phyloP scores from a whole-genome alignment of 2,113 vertebrate species.

The Ceyx cyanopectus region DNA sequence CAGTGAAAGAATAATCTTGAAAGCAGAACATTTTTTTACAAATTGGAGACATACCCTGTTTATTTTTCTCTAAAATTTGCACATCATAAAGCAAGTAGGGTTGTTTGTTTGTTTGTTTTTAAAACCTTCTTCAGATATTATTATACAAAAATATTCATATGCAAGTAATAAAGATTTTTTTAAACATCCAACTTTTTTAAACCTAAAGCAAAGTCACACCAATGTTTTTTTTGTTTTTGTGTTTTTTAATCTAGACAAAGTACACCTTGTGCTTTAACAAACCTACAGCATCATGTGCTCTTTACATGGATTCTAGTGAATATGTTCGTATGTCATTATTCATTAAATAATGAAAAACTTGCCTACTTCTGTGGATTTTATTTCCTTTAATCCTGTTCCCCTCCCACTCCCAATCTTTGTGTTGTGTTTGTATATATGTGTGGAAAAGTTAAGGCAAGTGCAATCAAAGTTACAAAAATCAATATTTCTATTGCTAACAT shows the following conservation, averaged over 20 bases:
- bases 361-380: conserved; percentile 54
- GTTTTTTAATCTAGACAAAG: conserved; percentile 65
- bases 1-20: conserved; percentile 72
- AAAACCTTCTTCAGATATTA: conserved; percentile 71
- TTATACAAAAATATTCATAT: conserved; percentile 83
- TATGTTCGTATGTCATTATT: conserved; percentile 49
- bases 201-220: conserved; percentile 74
- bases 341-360: conserved; percentile 74
- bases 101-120: conserved; percentile 28
- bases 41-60: conserved; percentile 77
- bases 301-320: conserved; percentile 59
- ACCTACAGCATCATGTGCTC: conserved; percentile 73
- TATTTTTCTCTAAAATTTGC: conserved; percentile 75
- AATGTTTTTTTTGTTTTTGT: background rate
- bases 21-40: conserved; percentile 78
- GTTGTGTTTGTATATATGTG: conserved; percentile 30
- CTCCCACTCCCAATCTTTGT: background rate
- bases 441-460: conserved; percentile 80
- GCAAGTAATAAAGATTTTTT: conserved; percentile 74
- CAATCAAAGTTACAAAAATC: conserved; percentile 77
- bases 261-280: conserved; percentile 81
- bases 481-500: conserved; percentile 78
- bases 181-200: conserved; percentile 72
- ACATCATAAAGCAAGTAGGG: conserved; percentile 73
- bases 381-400: background rate